phyloP scores from a whole-genome alignment of 2,797 vertebrate genomes.

The Echeneis naucrates region DNA sequence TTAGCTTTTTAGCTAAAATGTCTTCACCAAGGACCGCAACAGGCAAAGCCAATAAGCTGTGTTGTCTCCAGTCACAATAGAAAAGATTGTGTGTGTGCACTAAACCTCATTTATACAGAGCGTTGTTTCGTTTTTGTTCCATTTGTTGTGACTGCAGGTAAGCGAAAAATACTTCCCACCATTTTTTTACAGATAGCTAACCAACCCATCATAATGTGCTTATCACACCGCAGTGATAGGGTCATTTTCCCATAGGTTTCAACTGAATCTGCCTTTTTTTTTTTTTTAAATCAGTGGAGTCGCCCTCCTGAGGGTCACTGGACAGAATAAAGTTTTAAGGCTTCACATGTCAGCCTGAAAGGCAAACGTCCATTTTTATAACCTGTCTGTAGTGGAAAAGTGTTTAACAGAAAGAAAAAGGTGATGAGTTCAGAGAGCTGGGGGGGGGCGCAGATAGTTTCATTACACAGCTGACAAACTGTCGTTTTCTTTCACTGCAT shows the following conservation, averaged over 20 bases:
- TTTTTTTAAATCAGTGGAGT: too few relatives aligned
- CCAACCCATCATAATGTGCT: too few relatives aligned
- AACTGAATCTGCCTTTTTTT: too few relatives aligned
- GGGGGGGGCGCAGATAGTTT: conserved; percentile 31
- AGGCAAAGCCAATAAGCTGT: background rate
- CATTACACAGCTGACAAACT: conserved; percentile 40
- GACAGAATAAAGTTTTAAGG: too few relatives aligned
- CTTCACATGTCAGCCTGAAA: too few relatives aligned
- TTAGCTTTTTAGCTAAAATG: conserved; percentile 16
- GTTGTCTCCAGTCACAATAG: conserved; percentile 34
- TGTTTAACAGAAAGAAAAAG: too few relatives aligned
- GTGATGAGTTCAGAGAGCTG: conserved; percentile 13
- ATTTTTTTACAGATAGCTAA: conserved; percentile 18
- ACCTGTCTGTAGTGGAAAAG: background rate
- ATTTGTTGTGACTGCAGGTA: too few relatives aligned
- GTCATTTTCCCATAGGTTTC: too few relatives aligned
- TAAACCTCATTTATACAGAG: conserved; percentile 21
- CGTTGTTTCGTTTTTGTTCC: too few relatives aligned
- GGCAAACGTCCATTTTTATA: too few relatives aligned
- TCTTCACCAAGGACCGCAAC: conserved; percentile 4
- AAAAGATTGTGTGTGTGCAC: conserved; percentile 14
- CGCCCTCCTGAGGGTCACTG: too few relatives aligned
- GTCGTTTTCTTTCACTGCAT: conserved; percentile 5
- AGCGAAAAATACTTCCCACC: background rate
- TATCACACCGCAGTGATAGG: too few relatives aligned